Conservation (phyloP, 2,888 invertebrate genomes). For the Odontomyia ornata region DNA sequence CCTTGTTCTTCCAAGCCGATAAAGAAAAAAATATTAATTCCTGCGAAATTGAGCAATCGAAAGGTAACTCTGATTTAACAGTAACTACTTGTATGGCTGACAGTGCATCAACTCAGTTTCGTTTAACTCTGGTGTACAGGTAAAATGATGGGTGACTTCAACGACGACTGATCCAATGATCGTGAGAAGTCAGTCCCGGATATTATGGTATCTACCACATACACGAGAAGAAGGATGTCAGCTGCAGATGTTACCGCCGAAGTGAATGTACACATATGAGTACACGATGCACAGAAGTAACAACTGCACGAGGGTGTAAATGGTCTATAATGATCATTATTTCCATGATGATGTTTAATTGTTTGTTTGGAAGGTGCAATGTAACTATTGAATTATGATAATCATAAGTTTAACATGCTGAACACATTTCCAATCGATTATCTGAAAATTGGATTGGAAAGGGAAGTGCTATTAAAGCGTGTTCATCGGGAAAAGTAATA, state of each 20-base stretch:
- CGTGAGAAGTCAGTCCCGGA: constrained; percentile 43
- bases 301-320: constrained; percentile 31
- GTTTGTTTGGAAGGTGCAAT: constrained; percentile 14
- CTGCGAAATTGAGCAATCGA: no score
- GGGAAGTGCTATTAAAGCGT: no score
- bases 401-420: neutral
- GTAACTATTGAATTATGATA: constrained; percentile 10
- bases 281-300: neutral
- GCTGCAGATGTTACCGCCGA: neutral
- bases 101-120: constrained; percentile 9
- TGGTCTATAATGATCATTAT: constrained; percentile 8
- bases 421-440: no score
- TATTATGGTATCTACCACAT: neutral
- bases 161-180: neutral
- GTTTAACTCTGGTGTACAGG: constrained; percentile 5
- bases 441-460: no score
- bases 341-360: constrained; percentile 27
- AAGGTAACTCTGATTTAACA: neutral
- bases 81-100: neutral
- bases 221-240: neutral
- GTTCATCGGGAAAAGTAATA: no score
- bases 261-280: constrained; percentile 4
- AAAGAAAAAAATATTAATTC: no score
- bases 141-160: constrained; percentile 23
- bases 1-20: no score